Conservation (phyloP, 2,888 invertebrate species). For the Fabriciana adippe region DNA sequence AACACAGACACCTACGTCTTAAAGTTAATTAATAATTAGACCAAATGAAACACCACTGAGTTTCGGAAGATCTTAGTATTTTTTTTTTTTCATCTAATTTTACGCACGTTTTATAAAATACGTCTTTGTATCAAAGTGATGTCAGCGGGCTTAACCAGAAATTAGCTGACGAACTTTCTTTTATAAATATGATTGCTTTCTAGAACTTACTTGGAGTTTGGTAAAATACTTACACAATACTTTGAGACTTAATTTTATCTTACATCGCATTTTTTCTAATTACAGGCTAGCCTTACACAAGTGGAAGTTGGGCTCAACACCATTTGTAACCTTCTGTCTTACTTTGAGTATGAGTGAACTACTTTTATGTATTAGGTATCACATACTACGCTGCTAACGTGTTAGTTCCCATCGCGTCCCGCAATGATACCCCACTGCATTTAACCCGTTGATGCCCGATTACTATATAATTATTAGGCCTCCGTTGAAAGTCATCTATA, state of each 20-base stretch:
- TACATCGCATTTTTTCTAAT: constrained; percentile 77
- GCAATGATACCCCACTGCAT: too few species aligned
- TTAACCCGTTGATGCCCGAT: constrained; percentile 13
- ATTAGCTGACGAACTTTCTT: constrained; percentile 67
- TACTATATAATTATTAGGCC: constrained; percentile 30
- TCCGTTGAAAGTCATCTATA: constrained; percentile 13
- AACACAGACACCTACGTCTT: constrained; percentile 80
- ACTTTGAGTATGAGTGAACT: constrained; percentile 60
- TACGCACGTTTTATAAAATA: constrained; percentile 75
- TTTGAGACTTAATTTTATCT: constrained; percentile 75
- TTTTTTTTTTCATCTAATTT: constrained; percentile 59
- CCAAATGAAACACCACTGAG: constrained; percentile 74
- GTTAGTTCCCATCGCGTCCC: constrained; percentile 67
- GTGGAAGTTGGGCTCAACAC: constrained; percentile 64
- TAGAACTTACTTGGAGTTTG: constrained; percentile 72
- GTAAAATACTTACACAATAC: constrained; percentile 82
- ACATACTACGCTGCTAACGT: constrained; percentile 72
- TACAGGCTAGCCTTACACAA: constrained; percentile 70
- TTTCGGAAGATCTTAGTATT: constrained; percentile 72
- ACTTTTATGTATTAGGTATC: constrained; percentile 75
- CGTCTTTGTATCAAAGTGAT: constrained; percentile 79
- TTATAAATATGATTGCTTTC: constrained; percentile 80
- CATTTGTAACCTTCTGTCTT: constrained; percentile 45
- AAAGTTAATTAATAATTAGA: constrained; percentile 79
- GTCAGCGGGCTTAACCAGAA: constrained; percentile 75